Base-by-base conservation (phyloP, 2,113 vertebrate genomes). In the Kryptolebias marmoratus region DNA sequence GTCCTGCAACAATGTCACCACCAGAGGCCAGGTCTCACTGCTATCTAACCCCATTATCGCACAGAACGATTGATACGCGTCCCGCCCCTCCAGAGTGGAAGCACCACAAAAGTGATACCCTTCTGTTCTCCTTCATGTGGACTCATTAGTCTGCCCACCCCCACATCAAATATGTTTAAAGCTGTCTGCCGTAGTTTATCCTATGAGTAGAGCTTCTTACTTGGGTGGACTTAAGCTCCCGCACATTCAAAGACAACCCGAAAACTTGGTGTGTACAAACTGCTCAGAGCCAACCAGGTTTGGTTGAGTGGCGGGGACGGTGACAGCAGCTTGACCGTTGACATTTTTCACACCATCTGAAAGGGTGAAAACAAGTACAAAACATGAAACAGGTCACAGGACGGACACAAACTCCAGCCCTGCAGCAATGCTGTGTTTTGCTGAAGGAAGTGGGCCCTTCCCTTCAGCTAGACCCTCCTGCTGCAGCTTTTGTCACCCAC, bases 21-120 rank as follows among this genome's bases (percentile, higher is more conserved):
- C 93, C 94, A 95, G 94, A 94, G 93, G 88, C 94, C 91, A 4
- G 92, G 90, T 90, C 94, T 93, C 92, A 87, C 84, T 92, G 93
- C 90, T 93, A 95, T 93, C 94, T 94, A 94, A 93, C 93, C 90
- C 93, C 93, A 95, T 95, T 94, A 94, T 94, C 86, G 92, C 85
- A 85, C 81, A 92, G 89, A 93, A 91, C 93, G 93, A 94, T 93
- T 92, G 88, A 91, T 84, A 90, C 88, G 84, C 85, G 87, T 90
- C 92, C 91, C 92, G 91, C 92, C 91, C 92, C 92, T 92, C 75
- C 55, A 60, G 92, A 88, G 91, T 72, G 83, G 68, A 91, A 88
- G 77, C 83, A 53, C 65, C 88, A 90, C 73, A 88, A 88, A 92
- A 89, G 79, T 85, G 89, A 93, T 88, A 71, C 69, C 77, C 69